Percentiles rank a stretch among this genome's conserved stretches.
Conservation (phyloP, 2,888 invertebrate species). For the Cylloceria caligata region DNA sequence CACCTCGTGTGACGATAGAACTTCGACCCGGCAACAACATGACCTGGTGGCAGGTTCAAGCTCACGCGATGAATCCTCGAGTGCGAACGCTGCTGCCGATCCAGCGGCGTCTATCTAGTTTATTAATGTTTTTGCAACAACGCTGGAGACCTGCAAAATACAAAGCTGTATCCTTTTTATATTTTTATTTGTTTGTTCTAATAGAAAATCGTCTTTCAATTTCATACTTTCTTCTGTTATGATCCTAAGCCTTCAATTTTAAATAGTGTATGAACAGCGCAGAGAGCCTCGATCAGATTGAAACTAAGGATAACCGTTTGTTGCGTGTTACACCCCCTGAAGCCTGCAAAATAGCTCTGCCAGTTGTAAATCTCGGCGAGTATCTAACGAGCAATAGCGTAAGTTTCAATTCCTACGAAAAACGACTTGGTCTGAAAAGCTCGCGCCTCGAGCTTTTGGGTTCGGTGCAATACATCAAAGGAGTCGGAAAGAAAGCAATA, state of each 20-base stretch:
- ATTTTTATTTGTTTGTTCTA: constrained; percentile 32
- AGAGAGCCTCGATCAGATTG: constrained; percentile 67
- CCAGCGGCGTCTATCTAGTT: constrained; percentile 89
- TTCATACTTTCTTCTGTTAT: background rate
- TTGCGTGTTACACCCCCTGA: constrained; percentile 86
- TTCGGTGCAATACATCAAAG: constrained; percentile 81
- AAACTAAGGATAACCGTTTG: constrained; percentile 75
- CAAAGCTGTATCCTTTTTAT: constrained; percentile 87
- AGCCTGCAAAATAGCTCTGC: constrained; percentile 89
- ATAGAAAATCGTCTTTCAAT: background rate
- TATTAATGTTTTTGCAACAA: constrained; percentile 90
- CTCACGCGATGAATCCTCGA: constrained; percentile 95
- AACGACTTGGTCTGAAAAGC: constrained; percentile 88
- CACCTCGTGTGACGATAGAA: constrained; percentile 91
- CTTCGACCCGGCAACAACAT: constrained; percentile 91
- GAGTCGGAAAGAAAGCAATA: constrained; percentile 82
- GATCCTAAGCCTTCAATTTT: constrained; percentile 38
- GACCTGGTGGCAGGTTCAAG: constrained; percentile 94
- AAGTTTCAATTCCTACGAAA: constrained; percentile 91
- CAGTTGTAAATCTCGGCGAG: constrained; percentile 91
- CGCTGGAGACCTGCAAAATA: constrained; percentile 90
- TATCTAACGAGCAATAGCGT: constrained; percentile 92
- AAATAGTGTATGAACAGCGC: constrained; percentile 54
- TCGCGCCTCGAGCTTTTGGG: constrained; percentile 85
- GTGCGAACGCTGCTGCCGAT: constrained; percentile 90